Evolutionary conservation across 2,888 invertebrate genomes (phyloP).

Genomic region (Galeopsomyia nigrocyanea): DNA sequence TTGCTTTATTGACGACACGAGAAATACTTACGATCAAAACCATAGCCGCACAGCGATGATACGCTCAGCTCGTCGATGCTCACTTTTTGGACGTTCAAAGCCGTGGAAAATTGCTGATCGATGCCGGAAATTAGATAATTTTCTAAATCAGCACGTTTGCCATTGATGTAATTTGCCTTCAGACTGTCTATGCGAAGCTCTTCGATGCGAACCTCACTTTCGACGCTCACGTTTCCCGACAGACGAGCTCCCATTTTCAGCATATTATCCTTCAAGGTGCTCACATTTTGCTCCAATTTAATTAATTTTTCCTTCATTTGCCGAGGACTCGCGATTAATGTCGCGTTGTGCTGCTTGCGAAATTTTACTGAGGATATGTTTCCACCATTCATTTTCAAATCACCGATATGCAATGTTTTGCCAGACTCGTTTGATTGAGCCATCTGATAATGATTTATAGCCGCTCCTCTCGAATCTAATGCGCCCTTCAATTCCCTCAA

Average conservation of each 20-base stretch:
- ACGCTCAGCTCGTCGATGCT: conserved; percentile 53
- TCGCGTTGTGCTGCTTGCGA: background rate
- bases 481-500: conserved; percentile 52
- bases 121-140: conserved; percentile 39
- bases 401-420: conserved; percentile 17
- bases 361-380: conserved; percentile 39
- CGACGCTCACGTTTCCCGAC: conserved; percentile 48
- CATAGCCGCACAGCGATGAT: conserved; percentile 58
- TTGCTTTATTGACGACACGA: conserved; percentile 4
- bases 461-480: conserved; percentile 51
- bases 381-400: conserved; percentile 18
- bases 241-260: conserved; percentile 37
- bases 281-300: conserved; percentile 33
- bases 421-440: conserved; percentile 52
- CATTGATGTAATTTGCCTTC: conserved; percentile 52
- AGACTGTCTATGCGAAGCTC: conserved; percentile 54
- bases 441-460: conserved; percentile 49
- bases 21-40: conserved; percentile 53
- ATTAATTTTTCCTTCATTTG: conserved; percentile 37
- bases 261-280: conserved; percentile 16
- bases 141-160: conserved; percentile 37
- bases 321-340: background rate
- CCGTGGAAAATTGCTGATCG: conserved; percentile 45
- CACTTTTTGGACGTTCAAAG: conserved; percentile 50
- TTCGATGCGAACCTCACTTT: conserved; percentile 51